Evolutionary conservation across 2,888 invertebrate species (phyloP).

Genomic region (Conistra vaccinii): DNA sequence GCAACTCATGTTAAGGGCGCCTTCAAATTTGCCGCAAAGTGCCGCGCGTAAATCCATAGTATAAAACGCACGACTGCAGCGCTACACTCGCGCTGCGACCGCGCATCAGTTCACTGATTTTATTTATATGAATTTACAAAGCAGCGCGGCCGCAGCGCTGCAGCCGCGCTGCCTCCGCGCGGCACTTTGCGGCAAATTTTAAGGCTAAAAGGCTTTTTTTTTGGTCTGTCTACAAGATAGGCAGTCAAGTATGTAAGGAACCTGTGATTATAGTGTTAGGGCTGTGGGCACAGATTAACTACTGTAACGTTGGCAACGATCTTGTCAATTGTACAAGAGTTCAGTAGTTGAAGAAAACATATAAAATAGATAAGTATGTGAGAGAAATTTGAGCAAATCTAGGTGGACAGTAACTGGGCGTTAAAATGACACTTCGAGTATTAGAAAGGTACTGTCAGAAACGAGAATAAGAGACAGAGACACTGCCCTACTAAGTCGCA

Average conservation of each 20-base stretch:
- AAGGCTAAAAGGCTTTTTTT: no score
- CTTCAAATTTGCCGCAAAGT: no score
- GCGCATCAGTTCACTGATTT: no score
- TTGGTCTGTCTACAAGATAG: background rate
- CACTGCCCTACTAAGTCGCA: background rate
- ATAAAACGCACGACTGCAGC: no score
- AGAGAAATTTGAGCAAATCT: slow-evolving; percentile 15
- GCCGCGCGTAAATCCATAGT: no score
- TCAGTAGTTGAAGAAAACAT: slow-evolving; percentile 12
- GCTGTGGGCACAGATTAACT: slow-evolving; percentile 27
- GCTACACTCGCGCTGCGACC: no score
- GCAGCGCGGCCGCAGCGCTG: no score
- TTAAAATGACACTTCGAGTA: background rate
- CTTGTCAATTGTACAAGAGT: slow-evolving; percentile 3
- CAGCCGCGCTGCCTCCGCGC: no score
- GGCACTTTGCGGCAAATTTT: no score
- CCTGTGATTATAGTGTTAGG: slow-evolving; percentile 8
- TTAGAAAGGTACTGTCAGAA: background rate
- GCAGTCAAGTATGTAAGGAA: slow-evolving; percentile 11
- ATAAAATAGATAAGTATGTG: no score
- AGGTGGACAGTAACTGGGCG: background rate
- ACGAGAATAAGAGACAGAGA: background rate
- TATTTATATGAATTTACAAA: no score
- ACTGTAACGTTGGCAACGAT: slow-evolving; percentile 11
- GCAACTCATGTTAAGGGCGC: background rate